These are phyloP conservation scores for Zaprionus obscuricornis DNA, from an alignment of 2,888 invertebrate genomes.

Conservation along the genomic window DNA sequence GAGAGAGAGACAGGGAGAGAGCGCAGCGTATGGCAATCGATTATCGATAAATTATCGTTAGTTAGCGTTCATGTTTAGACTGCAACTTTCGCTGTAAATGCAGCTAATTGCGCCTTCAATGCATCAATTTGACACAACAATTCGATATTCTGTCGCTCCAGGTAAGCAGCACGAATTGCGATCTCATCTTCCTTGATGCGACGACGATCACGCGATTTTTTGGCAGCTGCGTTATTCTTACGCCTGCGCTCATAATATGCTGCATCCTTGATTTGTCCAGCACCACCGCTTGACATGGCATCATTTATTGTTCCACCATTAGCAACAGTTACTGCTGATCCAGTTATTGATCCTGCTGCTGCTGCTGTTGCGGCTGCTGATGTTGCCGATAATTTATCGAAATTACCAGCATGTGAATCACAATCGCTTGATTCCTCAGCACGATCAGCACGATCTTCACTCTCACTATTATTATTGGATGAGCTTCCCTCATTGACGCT, in stretches of 20 bases:
- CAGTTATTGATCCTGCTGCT: too few relatives aligned
- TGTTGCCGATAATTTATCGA: conserved; percentile 44
- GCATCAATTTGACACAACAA: conserved; percentile 88
- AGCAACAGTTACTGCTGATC: too few relatives aligned
- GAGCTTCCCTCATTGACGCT: conserved; percentile 76
- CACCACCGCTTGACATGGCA: conserved; percentile 22
- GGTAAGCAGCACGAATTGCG: conserved; percentile 92
- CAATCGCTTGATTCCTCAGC: conserved; percentile 81
- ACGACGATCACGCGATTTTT: conserved; percentile 95
- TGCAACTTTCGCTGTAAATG: conserved; percentile 68
- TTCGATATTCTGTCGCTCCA: conserved; percentile 94
- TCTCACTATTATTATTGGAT: conserved; percentile 79
- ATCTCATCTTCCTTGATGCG: conserved; percentile 96
- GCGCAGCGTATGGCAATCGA: conserved; percentile 37
- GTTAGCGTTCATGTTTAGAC: conserved; percentile 35
- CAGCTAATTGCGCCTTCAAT: conserved; percentile 86
- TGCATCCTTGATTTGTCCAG: conserved; percentile 87
- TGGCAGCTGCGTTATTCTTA: conserved; percentile 97
- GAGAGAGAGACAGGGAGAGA: too few relatives aligned
- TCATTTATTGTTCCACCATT: conserved; percentile 10
- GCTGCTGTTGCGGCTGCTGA: background rate
- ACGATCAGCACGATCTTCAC: conserved; percentile 80
- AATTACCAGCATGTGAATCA: conserved; percentile 78
- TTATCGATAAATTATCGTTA: conserved; percentile 9
- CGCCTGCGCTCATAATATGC: conserved; percentile 94